These are phyloP conservation scores for Nesospiza acunhae DNA, from an alignment of 2,113 vertebrate genomes.

Conservation along the genomic window DNA sequence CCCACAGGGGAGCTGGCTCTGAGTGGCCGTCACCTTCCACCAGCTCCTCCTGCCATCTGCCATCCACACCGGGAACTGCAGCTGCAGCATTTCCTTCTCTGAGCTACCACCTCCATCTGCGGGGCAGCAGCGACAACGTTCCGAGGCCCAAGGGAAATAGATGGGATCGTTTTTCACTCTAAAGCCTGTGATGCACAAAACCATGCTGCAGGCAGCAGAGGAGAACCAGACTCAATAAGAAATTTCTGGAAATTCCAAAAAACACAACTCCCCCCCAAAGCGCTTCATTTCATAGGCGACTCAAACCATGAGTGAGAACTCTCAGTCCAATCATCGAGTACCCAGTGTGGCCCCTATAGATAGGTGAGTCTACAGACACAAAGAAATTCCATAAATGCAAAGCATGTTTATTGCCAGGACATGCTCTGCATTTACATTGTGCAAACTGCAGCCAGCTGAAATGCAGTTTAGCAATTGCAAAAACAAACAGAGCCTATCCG, in stretches of 20 bases:
- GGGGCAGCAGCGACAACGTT: not conserved
- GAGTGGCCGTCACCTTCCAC: not conserved
- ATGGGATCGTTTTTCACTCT: not conserved
- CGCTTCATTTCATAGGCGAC: not conserved
- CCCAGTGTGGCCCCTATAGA: not conserved
- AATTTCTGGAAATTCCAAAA: not conserved
- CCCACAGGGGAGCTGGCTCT: not conserved
- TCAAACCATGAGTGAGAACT: not conserved
- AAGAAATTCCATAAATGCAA: not conserved
- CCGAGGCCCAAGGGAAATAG: not conserved
- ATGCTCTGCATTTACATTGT: not conserved
- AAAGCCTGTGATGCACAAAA: not conserved
- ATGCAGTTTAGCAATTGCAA: not conserved
- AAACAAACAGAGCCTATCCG: not conserved
- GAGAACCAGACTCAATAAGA: not conserved
- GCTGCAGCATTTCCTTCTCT: not conserved
- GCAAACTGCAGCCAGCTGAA: not conserved
- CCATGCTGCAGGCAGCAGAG: not conserved
- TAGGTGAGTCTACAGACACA: not conserved
- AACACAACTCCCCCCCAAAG: rapidly evolving
- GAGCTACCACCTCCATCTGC: not conserved
- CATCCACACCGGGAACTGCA: conserved; percentile 20
- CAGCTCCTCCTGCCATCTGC: conserved; percentile 50
- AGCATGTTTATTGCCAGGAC: not conserved
- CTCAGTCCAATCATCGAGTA: not conserved